These are phyloP conservation scores for Odontomachus brunneus DNA, from an alignment of 1,140 invertebrate species.

Conservation along the genomic window DNA sequence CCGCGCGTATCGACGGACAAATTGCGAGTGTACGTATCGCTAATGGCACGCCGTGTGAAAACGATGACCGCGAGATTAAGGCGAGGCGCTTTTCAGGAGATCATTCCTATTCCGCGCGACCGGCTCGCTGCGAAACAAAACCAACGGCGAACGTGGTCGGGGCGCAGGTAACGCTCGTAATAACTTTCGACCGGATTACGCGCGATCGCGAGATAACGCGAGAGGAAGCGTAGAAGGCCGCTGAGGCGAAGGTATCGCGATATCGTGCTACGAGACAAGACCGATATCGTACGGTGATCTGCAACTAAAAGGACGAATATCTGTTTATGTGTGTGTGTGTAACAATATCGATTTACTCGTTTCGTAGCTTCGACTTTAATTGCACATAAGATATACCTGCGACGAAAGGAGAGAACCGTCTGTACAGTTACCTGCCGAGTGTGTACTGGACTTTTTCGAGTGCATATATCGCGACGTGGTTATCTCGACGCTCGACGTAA, in stretches of 20 bases:
- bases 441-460: too few relatives aligned
- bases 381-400: too few relatives aligned
- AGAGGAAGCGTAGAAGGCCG: not conserved
- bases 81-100: conserved; percentile 48
- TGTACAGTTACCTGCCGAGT: not conserved
- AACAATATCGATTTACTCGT: conserved; percentile 7
- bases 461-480: not conserved
- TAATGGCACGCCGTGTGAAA: conserved; percentile 77
- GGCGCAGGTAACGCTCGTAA: conserved; percentile 19
- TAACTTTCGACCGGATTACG: conserved; percentile 60
- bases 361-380: not conserved
- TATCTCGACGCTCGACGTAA: not conserved
- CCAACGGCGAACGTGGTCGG: not conserved
- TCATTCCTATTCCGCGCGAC: conserved; percentile 18
- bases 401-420: too few relatives aligned
- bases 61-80: conserved; percentile 78
- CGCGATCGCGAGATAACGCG: conserved; percentile 65
- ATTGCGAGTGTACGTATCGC: conserved; percentile 66
- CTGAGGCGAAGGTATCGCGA: not conserved
- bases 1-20: conserved; percentile 73
- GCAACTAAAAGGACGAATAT: not conserved
- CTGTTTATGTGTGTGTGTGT: not conserved
- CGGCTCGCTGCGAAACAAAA: conserved; percentile 58
- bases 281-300: not conserved
- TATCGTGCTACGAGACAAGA: not conserved